Conservation (phyloP, 1,140 invertebrate species). For the Cydia amplana region DNA sequence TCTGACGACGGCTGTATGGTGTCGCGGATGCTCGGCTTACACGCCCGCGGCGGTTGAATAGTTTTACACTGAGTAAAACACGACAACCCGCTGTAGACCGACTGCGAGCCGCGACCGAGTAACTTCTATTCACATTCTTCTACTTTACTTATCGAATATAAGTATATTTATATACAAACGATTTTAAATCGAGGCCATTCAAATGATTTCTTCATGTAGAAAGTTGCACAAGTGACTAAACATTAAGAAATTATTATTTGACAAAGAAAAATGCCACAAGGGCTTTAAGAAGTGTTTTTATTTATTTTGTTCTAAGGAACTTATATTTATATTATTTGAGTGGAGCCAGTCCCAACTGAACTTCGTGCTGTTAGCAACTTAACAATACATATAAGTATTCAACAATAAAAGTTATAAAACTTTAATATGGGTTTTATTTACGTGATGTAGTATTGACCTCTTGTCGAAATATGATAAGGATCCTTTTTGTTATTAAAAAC, state of each 20-base stretch:
- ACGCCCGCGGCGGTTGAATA: slow-evolving; percentile 32
- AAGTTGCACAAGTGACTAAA: slow-evolving; percentile 70
- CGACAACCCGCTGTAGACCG: background rate
- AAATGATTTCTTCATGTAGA: slow-evolving; percentile 70
- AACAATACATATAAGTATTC: slow-evolving; percentile 55
- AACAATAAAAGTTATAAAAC: slow-evolving; percentile 63
- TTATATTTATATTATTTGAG: slow-evolving; percentile 75
- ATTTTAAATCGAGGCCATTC: slow-evolving; percentile 76
- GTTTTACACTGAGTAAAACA: slow-evolving; percentile 42
- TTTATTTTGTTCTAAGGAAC: slow-evolving; percentile 77
- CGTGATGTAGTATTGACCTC: background rate
- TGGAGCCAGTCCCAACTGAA: slow-evolving; percentile 61
- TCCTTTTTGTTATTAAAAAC: no score
- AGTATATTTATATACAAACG: slow-evolving; percentile 44
- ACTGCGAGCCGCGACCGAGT: slow-evolving; percentile 1
- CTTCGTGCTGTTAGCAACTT: slow-evolving; percentile 68
- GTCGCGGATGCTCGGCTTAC: slow-evolving; percentile 34
- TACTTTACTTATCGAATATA: slow-evolving; percentile 33
- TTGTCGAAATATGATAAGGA: no score
- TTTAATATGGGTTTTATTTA: slow-evolving; percentile 48
- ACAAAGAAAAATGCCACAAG: slow-evolving; percentile 60
- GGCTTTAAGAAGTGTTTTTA: slow-evolving; percentile 73
- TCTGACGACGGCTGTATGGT: slow-evolving; percentile 42
- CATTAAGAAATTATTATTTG: slow-evolving; percentile 71
- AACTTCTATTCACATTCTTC: slow-evolving; percentile 36